Evolutionary conservation across 2,113 vertebrate genomes (phyloP).

Genomic region (Arvicanthis niloticus): DNA sequence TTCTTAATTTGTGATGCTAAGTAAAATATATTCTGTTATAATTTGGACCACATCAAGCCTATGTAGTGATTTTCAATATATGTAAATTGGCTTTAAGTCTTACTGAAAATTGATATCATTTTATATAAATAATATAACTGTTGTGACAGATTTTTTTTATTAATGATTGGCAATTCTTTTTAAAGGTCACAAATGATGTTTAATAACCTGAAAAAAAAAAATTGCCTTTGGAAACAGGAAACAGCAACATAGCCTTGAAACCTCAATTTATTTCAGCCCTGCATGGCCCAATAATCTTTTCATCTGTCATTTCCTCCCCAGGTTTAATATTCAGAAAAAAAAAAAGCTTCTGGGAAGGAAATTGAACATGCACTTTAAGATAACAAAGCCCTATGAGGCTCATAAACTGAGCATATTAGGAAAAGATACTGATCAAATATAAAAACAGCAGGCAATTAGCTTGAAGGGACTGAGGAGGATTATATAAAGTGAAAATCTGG

Average conservation of each 20-base stretch:
- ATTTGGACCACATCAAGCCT: conserved; percentile 38
- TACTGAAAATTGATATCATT: conserved; percentile 64
- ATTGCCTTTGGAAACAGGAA: conserved; percentile 72
- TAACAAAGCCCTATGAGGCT: conserved; percentile 73
- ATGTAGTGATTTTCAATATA: conserved; percentile 48
- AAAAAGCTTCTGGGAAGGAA: conserved; percentile 82
- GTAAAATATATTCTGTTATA: conserved; percentile 43
- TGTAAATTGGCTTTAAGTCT: conserved; percentile 18
- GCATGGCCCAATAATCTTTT: conserved; percentile 80
- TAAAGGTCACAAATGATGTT: conserved; percentile 76
- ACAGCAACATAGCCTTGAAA: conserved; percentile 62
- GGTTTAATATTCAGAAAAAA: conserved; percentile 80
- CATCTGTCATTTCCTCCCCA: conserved; percentile 72
- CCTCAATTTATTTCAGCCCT: conserved; percentile 71
- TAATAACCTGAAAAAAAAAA: conserved; percentile 50
- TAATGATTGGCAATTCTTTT: conserved; percentile 56
- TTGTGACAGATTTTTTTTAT: conserved; percentile 64
- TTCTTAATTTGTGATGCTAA: conserved; percentile 40
- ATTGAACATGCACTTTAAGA: conserved; percentile 84
- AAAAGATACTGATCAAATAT: conserved; percentile 77
- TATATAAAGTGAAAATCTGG: conserved; percentile 81
- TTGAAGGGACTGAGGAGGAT: conserved; percentile 78
- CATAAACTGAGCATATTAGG: conserved; percentile 42
- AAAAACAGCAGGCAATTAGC: conserved; percentile 79
- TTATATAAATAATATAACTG: conserved; percentile 5